Evolutionary conservation across 2,888 invertebrate genomes (phyloP), one percentile per base, ranked within the genome.

Genomic region (Meloe dianella): DNA sequence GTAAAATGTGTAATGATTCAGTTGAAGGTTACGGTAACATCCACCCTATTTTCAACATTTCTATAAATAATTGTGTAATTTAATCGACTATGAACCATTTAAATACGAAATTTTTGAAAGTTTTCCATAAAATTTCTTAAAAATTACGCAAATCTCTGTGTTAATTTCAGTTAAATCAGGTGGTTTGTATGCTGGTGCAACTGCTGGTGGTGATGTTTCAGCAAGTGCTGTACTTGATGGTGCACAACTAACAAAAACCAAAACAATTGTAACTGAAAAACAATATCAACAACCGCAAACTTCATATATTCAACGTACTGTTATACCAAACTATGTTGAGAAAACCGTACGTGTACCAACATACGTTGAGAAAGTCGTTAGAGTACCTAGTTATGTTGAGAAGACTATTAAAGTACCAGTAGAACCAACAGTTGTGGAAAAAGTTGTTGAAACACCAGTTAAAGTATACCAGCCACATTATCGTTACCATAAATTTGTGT

Each of bases 161-260:
- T 20, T 27, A 5, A 22, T 72, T 73, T 30, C 65, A 70, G 79
- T 77, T 6, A 71, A 73, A 58, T 75, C 81, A 14, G 89, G 89
- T 65, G 86, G 86, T 20, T 78, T 89, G 0, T 89, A 84, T 65
- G 89, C 90, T 54, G 88, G 87, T 35, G 89, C 89, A 1, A 88
- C 88, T 1, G 87, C 88, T 38, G 88, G 88, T 9, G 87, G 85
- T n/a, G 85, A 85, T 60, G 81, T 87, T 1, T 83, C 82, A 17
- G 88, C 88, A 0, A 80, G 82, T 27, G 86, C 88, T 8, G 72
- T 77, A n/a, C 70, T 75, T 20, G 66, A 71, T 10, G 77, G 77
- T n/a, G 71, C 71, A 20, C 27, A 67, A 29, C 57, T 66, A 9
- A 73, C 72, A 65, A 57, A 67, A 10, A 60, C 71, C 20, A 69